Base-by-base conservation (phyloP, 2,888 invertebrate species). In the Eilema griseolum region DNA sequence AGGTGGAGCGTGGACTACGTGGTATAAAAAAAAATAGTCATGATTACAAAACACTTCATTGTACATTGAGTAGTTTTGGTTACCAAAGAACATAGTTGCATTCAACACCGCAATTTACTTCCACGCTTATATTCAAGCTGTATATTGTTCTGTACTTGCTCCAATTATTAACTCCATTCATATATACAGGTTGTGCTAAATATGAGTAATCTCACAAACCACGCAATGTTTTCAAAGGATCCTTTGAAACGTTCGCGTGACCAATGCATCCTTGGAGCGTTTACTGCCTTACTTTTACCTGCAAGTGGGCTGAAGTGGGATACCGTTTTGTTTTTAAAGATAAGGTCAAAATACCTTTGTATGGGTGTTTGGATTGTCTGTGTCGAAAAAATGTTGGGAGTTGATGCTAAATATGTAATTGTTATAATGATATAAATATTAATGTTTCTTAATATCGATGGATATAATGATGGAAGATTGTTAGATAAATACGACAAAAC, bases 241-340 rank as follows among this genome's bases (percentile, higher is more conserved):
- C 80, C 81, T 88, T 86, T 80, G 74, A 73, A 61, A n/a, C 1
- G 72, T 81, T 90, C 83, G 90, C 90, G 90, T 91, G 90, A 88
- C 82, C 75, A 76, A 72, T 73, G 76, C 76, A 86, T 83, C 85
- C 81, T 85, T 84, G 82, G 71, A 80, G 77, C 79, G 82, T 87
- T 85, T 84, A 70, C 82, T 84, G 74, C n/a, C 28, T 84, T 84
- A 85, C 83, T 86, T 83, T 86, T 86, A 85, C 83, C 82, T 82
- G 85, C 88, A 88, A 89, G 89, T 89, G 86, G 86, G 80, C 64
- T 80, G 78, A 88, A 89, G 89, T 89, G 86, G 86, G 80, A 66
- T 80, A 78, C 85, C 77, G 80, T 86, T 81, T 79, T 80, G 75
- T 81, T 85, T 77, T 72, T 71, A 12, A 75, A 74, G 77, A 81